Evolutionary conservation across 1,140 invertebrate species (phyloP).

Genomic region (Hermatobates lingyangjiaoensis): DNA sequence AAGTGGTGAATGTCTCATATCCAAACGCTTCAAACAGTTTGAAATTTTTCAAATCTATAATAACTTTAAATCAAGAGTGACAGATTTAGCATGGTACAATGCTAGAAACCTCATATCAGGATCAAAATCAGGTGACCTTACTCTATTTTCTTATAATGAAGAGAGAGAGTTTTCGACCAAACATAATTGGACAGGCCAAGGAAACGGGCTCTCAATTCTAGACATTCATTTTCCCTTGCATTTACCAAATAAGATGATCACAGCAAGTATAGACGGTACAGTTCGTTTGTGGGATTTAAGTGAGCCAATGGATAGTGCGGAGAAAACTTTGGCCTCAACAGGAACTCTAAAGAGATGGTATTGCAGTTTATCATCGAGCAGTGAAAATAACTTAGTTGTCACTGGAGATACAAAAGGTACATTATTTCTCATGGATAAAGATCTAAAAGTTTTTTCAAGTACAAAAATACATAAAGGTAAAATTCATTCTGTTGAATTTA

Average conservation of each 20-base stretch:
- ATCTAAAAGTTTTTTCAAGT: conserved; percentile 4
- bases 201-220: neutral
- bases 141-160: neutral
- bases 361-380: conserved; percentile 3
- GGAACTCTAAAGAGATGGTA: neutral
- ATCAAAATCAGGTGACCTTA: neutral
- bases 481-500: conserved; percentile 8
- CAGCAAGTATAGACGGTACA: conserved; percentile 9
- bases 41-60: neutral
- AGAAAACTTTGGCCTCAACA: neutral
- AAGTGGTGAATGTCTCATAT: neutral
- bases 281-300: conserved; percentile 3
- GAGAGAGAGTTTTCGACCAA: neutral
- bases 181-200: neutral
- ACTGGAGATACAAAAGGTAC: conserved; percentile 6
- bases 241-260: neutral
- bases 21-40: neutral
- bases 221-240: neutral
- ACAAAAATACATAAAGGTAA: conserved; percentile 9
- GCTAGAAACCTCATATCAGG: neutral
- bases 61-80: neutral
- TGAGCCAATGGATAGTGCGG: neutral
- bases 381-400: conserved; percentile 2
- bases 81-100: neutral
- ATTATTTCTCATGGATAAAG: conserved; percentile 4